A percentile compares a stretch with the other conserved stretches of the same genome.
Evolutionary conservation across 92 coral and sea anemone genomes (phyloP).

Genomic region (Epizoanthus scotinus): DNA sequence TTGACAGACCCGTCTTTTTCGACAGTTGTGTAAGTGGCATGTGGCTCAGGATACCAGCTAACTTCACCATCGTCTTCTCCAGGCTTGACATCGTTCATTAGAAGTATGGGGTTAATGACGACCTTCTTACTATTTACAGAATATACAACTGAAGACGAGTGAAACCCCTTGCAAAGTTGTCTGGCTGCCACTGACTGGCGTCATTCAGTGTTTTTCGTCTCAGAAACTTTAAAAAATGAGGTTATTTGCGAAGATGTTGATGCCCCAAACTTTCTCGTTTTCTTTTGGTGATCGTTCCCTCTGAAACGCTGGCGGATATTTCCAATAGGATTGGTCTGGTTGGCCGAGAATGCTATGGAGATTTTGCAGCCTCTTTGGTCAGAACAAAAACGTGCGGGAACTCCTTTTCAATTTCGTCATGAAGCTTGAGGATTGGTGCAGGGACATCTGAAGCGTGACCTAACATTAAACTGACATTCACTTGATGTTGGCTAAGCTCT

Average conservation of each 20-base stretch:
- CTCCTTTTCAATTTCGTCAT: slow-evolving; percentile 16
- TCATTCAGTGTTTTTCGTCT: not conserved
- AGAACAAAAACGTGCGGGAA: no score
- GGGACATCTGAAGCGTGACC: not conserved
- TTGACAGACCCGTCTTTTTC: slow-evolving; percentile 7
- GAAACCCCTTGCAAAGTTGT: slow-evolving; percentile 46
- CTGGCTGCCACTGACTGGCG: slow-evolving; percentile 14
- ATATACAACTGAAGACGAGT: not conserved
- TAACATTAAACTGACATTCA: no score
- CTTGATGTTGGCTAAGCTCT: no score
- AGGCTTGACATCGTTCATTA: slow-evolving; percentile 37
- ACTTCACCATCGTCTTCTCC: slow-evolving; percentile 42
- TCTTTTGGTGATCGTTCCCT: no score
- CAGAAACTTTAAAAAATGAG: slow-evolving; percentile 13
- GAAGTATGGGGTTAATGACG: slow-evolving; percentile 29
- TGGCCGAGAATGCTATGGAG: no score
- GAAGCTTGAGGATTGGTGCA: not conserved
- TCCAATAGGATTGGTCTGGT: no score
- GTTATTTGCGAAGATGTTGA: slow-evolving; percentile 3
- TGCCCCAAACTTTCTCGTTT: slow-evolving; percentile 6
- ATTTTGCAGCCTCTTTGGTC: no score
- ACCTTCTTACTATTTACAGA: slow-evolving; percentile 24
- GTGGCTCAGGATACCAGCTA: slow-evolving; percentile 50
- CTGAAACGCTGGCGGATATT: no score
- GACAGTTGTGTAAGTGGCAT: slow-evolving; percentile 2